Evolutionary conservation across 2,113 vertebrate species (phyloP), one percentile per base, ranked within the genome.

Genomic region (Aix galericulata): DNA sequence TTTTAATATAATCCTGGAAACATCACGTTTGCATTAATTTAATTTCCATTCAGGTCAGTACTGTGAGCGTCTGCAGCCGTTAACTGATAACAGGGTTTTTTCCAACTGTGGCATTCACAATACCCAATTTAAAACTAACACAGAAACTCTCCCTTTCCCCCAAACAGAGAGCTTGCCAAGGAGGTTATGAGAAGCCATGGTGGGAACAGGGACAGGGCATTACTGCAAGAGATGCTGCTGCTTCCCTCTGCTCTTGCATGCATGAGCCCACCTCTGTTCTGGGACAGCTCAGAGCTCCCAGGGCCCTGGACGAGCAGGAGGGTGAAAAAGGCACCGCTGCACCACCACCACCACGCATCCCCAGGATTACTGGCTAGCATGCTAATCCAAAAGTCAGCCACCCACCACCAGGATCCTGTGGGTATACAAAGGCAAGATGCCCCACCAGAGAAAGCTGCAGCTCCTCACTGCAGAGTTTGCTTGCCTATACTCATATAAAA

Each of bases 1-100:
- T 94, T 96, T 96, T 86, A 92, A 78, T 68, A 84, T 40, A 44
- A 77, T 76, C 94, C 92, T 82, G 67, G 64, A 94, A 95, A 76
- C 88, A 75, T 66, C 60, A 60, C 67, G 64, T 95, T 88, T 88
- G 60, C 40, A 40, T 67, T 96, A 86, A 94, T 96, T 89, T 83
- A 42, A 89, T 89, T 80, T 53, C 62, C 72, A 48, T 83, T 93
- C 69, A 11, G 31, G 40, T 82, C 7, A 9, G 36, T 53, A 81
- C 86, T 81, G 75, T 7, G 1, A 81, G 59, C 36, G 59, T 46
- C 95, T 92, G 86, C 27, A 44, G 60, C 72, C 80, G 53, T 58
- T 82, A 82, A 58, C 59, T 74, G 59, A 62, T 56, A 95, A 44
- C 40, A 59, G 36, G 12, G 38, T 12, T 34, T 91, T 91, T 88